Conservation (phyloP, 2,888 invertebrate species). For the Stenurella melanura region DNA sequence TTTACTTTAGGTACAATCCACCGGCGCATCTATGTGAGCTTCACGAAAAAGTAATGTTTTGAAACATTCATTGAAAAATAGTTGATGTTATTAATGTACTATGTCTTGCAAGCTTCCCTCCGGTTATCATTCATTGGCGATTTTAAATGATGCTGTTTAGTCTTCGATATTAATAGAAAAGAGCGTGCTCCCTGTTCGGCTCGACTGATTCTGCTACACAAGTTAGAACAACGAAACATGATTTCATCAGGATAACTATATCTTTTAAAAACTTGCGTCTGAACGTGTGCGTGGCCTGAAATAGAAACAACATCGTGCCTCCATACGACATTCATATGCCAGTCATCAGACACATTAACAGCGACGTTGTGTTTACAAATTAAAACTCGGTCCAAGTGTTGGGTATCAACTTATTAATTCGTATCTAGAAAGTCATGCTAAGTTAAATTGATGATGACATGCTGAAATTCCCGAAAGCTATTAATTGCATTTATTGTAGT, state of each 20-base stretch:
- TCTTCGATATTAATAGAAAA: no score
- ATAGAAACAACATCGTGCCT: not conserved
- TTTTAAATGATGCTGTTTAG: no score
- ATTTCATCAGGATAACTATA: not conserved
- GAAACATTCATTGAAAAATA: no score
- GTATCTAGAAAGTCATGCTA: constrained; percentile 15
- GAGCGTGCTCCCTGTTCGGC: no score
- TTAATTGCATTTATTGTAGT: constrained; percentile 11
- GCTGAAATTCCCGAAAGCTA: constrained; percentile 21
- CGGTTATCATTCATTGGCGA: no score
- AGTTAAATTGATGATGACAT: constrained; percentile 24
- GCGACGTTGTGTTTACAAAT: constrained; percentile 9
- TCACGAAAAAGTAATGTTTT: no score
- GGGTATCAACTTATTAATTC: constrained; percentile 7
- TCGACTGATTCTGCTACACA: no score
- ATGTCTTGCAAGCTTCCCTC: no score
- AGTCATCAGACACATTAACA: constrained; percentile 6
- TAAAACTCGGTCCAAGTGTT: constrained; percentile 13
- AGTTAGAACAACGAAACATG: not conserved
- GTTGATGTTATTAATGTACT: no score
- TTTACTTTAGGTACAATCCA: no score
- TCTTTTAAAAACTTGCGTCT: not conserved
- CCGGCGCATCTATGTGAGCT: no score
- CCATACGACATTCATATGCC: not conserved
- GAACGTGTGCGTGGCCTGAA: not conserved